Evolutionary conservation across 2,888 invertebrate species (phyloP), one percentile per base, ranked within the genome.

Genomic region (Seladonia tumulorum): DNA sequence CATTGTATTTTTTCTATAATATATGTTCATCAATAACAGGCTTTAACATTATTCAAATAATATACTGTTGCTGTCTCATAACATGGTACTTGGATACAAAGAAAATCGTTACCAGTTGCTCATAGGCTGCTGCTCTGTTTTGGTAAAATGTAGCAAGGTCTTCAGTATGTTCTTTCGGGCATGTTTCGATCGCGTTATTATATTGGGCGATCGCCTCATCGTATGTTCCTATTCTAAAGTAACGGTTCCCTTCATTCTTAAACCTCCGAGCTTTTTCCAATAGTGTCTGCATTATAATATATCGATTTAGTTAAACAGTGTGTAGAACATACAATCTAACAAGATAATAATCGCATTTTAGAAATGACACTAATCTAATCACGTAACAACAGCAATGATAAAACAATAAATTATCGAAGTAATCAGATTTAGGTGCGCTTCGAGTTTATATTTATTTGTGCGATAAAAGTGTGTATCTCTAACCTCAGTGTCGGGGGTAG

Each of bases 121-220:
- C 99, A 95, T 98, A 98, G 70, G 99, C 98, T 25, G 99, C 99
- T 18, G 99, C 99, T 92, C 99, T 97, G 94, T 99, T 99, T 95
- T 99, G 99, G 95, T 98, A 99, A 95, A 98, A 99, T 25, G 98
- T 99, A 0, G 99, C 97, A 80, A 99, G 95, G 90, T 98, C 98
- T 0, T 96, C 96, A 45, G 96, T 96, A 91, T 97, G 96, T 81
- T 97, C 96, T 87, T 96, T 95, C 0, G 98, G 98, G 92, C 99
- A 99, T 53, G 97, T 96, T 91, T 98, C 98, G 79, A 99, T 99
- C 1, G 99, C 99, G 95, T 98, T 97, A 91, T 98, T 98, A 94
- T 99, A 99, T 91, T 97, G 97, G 53, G 96, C 95, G 84, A 99
- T 98, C 22, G 99, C 99, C 94, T 99, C 98, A 91, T 98, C 98